These are phyloP conservation scores for Trichonephila clavata DNA, from an alignment of 1,140 invertebrate genomes.

Conservation along the genomic window DNA sequence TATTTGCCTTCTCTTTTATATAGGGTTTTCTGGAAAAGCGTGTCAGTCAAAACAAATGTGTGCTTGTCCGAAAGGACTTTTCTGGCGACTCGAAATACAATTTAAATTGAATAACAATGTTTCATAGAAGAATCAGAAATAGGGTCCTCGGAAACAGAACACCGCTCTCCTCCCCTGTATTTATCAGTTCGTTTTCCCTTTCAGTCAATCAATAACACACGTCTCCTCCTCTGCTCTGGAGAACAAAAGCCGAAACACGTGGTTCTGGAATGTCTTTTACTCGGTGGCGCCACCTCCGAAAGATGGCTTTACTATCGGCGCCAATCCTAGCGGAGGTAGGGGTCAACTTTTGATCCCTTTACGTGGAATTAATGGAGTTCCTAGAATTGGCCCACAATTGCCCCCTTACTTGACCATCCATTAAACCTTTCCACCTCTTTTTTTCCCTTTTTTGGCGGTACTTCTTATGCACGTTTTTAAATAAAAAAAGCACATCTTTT, in stretches of 20 bases:
- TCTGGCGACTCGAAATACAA: too few relatives aligned
- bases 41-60: too few relatives aligned
- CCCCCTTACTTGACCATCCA: neutral
- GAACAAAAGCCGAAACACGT: conserved; percentile 62
- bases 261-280: conserved; percentile 20
- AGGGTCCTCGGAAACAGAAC: neutral
- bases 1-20: too few relatives aligned
- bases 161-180: neutral
- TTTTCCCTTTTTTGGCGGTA: too few relatives aligned
- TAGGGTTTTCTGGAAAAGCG: too few relatives aligned
- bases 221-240: conserved; percentile 44
- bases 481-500: too few relatives aligned
- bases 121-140: too few relatives aligned
- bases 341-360: conserved; percentile 32
- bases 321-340: conserved; percentile 18
- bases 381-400: conserved; percentile 15
- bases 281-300: conserved; percentile 43
- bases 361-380: conserved; percentile 21
- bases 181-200: conserved; percentile 39
- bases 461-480: too few relatives aligned
- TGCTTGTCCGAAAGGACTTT: too few relatives aligned
- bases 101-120: too few relatives aligned
- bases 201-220: conserved; percentile 59
- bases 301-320: conserved; percentile 38
- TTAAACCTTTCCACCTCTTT: too few relatives aligned